Evolutionary conservation across 2,888 invertebrate species (phyloP), one percentile per base, ranked within the genome.

Genomic region (Phyto melanocephala): DNA sequence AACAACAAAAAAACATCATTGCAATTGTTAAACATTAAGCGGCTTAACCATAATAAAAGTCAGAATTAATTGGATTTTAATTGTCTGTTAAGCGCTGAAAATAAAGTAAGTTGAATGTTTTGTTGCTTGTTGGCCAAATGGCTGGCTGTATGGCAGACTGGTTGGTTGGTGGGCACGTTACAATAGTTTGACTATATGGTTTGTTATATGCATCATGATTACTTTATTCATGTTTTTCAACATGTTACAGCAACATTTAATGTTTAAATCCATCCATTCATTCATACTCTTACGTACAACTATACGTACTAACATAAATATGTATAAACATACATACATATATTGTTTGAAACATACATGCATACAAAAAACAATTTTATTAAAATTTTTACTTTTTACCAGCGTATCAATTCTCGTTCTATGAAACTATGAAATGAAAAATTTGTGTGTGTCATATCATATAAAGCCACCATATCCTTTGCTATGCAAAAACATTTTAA

Each of bases 1-100:
- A 80, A 65, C 72, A 72, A 35, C 35, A 68, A 65, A 77, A 79
- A 68, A 83, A 81, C 83, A 80, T 65, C 65, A 80, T 47, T 65
- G 72, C 81, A 81, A 82, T 82, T 82, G 82, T 82, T 82, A 76
- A 82, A 82, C 85, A 85, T 84, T 85, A 81, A 87, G 86, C 89
- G 89, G 88, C 89, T 89, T 89, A 89, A 81, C 86, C 89, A 89
- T 89, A 90, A 90, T 90, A 90, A 90, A 90, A 89, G 90, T 90
- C 91, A 90, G 90, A 90, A 90, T 90, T 90, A 90, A 90, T 90
- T 90, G 90, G 90, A 90, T 90, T 90, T 90, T 90, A 89, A 89
- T 89, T 90, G 89, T 90, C 90, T 89, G 89, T 90, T 89, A 89
- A 89, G 85, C 85, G 85, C 79, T 80, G 85, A 84, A 85, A 82